phyloP scores from a whole-genome alignment of 2,113 vertebrate species.

The Meleagris gallopavo region DNA sequence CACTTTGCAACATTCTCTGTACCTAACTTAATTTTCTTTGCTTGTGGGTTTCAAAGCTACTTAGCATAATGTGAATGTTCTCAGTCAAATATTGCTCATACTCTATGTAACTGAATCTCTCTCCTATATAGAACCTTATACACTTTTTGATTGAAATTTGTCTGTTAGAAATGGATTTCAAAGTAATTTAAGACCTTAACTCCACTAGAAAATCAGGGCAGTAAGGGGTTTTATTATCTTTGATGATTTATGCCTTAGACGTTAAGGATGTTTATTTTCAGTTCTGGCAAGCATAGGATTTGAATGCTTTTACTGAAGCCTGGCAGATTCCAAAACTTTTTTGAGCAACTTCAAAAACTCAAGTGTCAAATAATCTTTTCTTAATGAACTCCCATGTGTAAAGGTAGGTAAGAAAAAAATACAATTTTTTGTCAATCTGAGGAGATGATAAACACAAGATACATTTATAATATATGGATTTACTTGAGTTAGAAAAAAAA shows the following conservation, averaged over 20 bases:
- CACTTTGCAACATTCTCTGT: not conserved
- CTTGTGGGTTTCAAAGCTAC: not conserved
- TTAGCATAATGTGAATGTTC: not conserved
- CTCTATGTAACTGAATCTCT: constrained; percentile 1
- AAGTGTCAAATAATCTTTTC: not conserved
- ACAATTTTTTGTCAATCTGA: not conserved
- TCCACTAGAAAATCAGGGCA: not conserved
- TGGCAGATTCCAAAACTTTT: not conserved
- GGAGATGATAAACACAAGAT: fast-evolving
- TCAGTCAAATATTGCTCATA: not conserved
- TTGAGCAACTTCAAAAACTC: not conserved
- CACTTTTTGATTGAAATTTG: not conserved
- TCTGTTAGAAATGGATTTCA: not conserved
- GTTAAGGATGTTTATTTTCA: not conserved
- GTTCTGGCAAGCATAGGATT: not conserved
- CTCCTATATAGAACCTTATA: not conserved
- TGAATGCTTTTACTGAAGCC: not conserved
- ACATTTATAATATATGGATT: not conserved
- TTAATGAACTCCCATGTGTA: not conserved
- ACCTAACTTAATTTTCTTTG: constrained; percentile 5
- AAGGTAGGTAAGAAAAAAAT: not conserved
- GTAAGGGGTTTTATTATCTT: not conserved
- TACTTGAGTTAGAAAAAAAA: not conserved
- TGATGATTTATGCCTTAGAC: not conserved
- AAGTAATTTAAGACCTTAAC: constrained; percentile 8